Conservation (phyloP, 2,888 invertebrate genomes). For the Latheticus oryzae region DNA sequence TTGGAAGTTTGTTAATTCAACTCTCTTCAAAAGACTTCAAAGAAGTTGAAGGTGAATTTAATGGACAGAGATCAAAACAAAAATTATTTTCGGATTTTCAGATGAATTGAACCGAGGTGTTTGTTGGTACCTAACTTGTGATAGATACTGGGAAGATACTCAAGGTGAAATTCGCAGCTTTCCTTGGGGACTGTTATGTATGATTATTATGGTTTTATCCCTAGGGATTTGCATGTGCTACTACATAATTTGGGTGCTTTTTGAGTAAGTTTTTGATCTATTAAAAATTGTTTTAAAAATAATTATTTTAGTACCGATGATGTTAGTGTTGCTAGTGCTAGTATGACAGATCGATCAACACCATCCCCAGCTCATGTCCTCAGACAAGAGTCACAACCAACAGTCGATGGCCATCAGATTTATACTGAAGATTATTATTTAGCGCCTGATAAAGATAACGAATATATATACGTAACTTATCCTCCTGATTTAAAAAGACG, state of each 20-base stretch:
- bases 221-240: constrained; percentile 90
- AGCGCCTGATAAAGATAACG: constrained; percentile 71
- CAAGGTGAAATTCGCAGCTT: constrained; percentile 80
- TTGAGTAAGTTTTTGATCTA: constrained; percentile 78
- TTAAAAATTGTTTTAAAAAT: constrained; percentile 7
- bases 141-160: constrained; percentile 90
- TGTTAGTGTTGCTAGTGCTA: constrained; percentile 75
- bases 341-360: constrained; percentile 75
- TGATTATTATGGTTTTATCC: constrained; percentile 83
- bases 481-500: constrained; percentile 87
- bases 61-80: not conserved
- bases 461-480: constrained; percentile 89
- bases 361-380: constrained; percentile 73
- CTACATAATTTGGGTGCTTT: constrained; percentile 92
- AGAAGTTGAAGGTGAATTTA: constrained; percentile 81
- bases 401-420: constrained; percentile 60
- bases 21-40: constrained; percentile 85
- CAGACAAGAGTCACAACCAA: constrained; percentile 61
- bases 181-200: constrained; percentile 83
- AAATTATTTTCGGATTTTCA: constrained; percentile 65
- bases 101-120: constrained; percentile 90
- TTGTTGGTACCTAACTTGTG: constrained; percentile 93
- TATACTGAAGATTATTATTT: constrained; percentile 66
- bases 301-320: constrained; percentile 72
- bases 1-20: constrained; percentile 82